Percentiles rank a stretch among this genome's conserved stretches.
phyloP scores from a whole-genome alignment of 2,797 vertebrate genomes.

The Choloepus didactylus region DNA sequence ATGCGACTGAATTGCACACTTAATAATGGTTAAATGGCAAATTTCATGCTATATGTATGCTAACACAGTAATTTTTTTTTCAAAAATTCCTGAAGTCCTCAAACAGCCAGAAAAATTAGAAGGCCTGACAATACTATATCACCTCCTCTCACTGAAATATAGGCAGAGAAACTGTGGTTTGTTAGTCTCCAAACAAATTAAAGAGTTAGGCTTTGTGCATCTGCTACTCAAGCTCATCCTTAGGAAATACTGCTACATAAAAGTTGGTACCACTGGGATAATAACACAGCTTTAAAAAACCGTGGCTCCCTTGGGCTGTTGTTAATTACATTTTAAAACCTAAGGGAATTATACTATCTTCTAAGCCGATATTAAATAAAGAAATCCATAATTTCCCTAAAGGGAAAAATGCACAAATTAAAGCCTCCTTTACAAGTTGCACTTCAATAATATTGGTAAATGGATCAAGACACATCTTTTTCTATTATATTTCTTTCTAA shows the following conservation, averaged over 20 bases:
- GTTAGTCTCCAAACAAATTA: conserved; percentile 45
- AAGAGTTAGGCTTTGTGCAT: conserved; percentile 3
- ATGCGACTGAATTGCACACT: no score
- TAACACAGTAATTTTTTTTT: no score
- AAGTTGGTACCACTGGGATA: conserved; percentile 26
- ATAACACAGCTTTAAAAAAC: conserved; percentile 55
- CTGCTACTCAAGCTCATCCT: background rate
- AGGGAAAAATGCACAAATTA: conserved; percentile 54
- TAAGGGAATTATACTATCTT: background rate
- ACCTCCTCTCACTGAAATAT: conserved; percentile 48
- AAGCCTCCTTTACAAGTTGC: conserved; percentile 33
- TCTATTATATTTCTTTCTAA: conserved; percentile 36
- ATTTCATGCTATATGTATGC: no score
- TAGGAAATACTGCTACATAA: background rate
- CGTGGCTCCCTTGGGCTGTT: background rate
- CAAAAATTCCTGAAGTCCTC: background rate
- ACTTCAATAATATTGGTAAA: conserved; percentile 14
- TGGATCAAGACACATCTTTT: conserved; percentile 34
- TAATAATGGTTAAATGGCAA: no score
- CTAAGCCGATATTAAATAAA: conserved; percentile 48
- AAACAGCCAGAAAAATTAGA: conserved; percentile 4
- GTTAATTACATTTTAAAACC: conserved; percentile 57
- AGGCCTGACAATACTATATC: background rate
- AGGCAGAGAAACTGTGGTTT: conserved; percentile 33
- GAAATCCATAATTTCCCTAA: conserved; percentile 42